Evolutionary conservation across 2,888 invertebrate genomes (phyloP).

Genomic region (Pseudococcus jackbeardsleyi): DNA sequence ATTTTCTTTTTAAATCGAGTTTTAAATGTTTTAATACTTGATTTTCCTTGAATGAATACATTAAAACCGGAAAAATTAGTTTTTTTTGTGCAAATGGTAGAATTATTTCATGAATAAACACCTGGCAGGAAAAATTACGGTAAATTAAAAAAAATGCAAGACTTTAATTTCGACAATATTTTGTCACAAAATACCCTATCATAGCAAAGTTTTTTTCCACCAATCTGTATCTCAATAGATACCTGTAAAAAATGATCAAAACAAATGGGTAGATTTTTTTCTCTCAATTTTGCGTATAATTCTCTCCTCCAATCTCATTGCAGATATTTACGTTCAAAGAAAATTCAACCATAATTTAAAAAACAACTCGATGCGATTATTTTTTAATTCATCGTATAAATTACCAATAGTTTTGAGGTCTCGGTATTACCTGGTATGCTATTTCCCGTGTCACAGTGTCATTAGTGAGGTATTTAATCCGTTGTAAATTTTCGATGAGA

Average conservation of each 20-base stretch:
- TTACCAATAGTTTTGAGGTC: constrained; percentile 46
- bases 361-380: constrained; percentile 1
- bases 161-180: background rate
- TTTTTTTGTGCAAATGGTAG: background rate
- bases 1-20: constrained; percentile 3
- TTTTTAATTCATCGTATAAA: constrained; percentile 33
- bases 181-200: background rate
- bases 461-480: constrained; percentile 56
- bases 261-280: constrained; percentile 1
- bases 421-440: constrained; percentile 20
- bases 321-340: constrained; percentile 30
- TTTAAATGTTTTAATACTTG: constrained; percentile 2
- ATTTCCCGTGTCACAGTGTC: constrained; percentile 54
- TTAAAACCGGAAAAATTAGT: constrained; percentile 35
- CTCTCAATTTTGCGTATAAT: background rate
- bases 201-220: background rate
- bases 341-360: background rate
- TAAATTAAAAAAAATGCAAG: background rate
- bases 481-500: constrained; percentile 60
- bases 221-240: background rate
- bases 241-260: background rate
- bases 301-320: background rate
- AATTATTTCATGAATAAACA: constrained; percentile 1
- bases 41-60: constrained; percentile 40
- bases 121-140: background rate